These are phyloP conservation scores for Drosophila siamana DNA, from an alignment of 2,888 invertebrate genomes.

Conservation along the genomic window DNA sequence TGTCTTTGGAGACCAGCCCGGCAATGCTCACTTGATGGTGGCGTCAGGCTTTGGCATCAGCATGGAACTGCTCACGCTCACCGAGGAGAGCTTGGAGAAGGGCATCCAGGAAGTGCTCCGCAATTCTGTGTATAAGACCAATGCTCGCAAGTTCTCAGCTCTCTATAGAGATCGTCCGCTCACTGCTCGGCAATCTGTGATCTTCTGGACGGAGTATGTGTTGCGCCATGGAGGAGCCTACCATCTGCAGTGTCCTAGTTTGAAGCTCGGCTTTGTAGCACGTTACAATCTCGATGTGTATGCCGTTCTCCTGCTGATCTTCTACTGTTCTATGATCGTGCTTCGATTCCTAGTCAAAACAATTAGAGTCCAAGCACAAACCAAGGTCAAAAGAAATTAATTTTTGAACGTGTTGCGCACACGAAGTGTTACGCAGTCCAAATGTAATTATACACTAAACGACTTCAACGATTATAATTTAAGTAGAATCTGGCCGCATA, in stretches of 20 bases:
- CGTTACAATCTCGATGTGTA: slow-evolving; percentile 86
- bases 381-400: not conserved
- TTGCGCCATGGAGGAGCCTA: slow-evolving; percentile 86
- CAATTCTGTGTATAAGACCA: slow-evolving; percentile 57
- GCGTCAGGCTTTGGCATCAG: slow-evolving; percentile 61
- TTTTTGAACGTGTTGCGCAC: not conserved
- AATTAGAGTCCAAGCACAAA: not conserved
- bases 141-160: slow-evolving; percentile 84
- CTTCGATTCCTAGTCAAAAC: slow-evolving; percentile 6
- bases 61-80: slow-evolving; percentile 46
- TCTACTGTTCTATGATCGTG: slow-evolving; percentile 1
- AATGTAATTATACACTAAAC: not conserved
- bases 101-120: slow-evolving; percentile 66
- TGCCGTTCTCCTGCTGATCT: slow-evolving; percentile 26
- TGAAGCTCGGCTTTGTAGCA: slow-evolving; percentile 85
- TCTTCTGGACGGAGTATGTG: slow-evolving; percentile 87
- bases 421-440: not conserved
- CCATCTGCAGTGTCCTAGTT: slow-evolving; percentile 86
- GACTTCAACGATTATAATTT: not conserved
- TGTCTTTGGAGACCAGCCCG: slow-evolving; percentile 70
- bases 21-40: slow-evolving; percentile 60
- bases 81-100: slow-evolving; percentile 40
- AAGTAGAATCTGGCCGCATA: not conserved
- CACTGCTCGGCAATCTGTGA: slow-evolving; percentile 86
- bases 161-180: slow-evolving; percentile 87